Base-by-base conservation (phyloP, 2,888 invertebrate genomes). In the Rhingia campestris region DNA sequence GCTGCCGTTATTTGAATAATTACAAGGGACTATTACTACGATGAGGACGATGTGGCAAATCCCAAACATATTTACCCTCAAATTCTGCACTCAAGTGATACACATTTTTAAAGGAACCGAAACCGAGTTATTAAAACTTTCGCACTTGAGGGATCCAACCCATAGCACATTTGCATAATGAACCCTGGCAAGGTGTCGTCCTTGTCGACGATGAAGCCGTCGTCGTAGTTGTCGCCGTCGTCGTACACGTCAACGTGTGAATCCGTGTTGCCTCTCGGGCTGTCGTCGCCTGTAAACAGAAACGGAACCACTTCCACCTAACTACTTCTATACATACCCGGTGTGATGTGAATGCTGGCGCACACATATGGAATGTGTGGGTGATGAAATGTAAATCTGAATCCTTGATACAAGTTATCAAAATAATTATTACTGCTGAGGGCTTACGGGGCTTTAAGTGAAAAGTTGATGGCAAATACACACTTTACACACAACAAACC, bases 41-140 rank as follows among this genome's bases (percentile, higher is more conserved):
- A 47, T 9, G 39, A 53, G 67, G 54, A 61, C 75, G 53, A 66
- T 61, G 61, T 51, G 67, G 49, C 39, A 73, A 77, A 73, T 73
- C 54, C 56, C 66, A 67, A 82, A 77, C 82, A 77, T 73, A 82
- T 82, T 82, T 82, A 82, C 72, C 77, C 72, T 51, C 37, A 67
- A 67, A 73, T 51, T 73, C 51, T 43, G 39, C 54, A 67, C 53
- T 61, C 72, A 63, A 67, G 77, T 72, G 54, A 75, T 70, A 70
- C 43, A 81, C 61, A 76, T 76, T 76, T 22, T 72, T 61, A 35
- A 79, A 70, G 73, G 64, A 79, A 73, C 74, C 69, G 58, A 66
- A 79, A 84, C 79, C 79, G 82, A 79, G 79, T 84, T 84, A 84
- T 84, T 84, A 84, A 84, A 82, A 84, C 67, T 84, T 84, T 79